Conservation (phyloP, 2,113 vertebrate genomes). For the Silurus glanis region DNA sequence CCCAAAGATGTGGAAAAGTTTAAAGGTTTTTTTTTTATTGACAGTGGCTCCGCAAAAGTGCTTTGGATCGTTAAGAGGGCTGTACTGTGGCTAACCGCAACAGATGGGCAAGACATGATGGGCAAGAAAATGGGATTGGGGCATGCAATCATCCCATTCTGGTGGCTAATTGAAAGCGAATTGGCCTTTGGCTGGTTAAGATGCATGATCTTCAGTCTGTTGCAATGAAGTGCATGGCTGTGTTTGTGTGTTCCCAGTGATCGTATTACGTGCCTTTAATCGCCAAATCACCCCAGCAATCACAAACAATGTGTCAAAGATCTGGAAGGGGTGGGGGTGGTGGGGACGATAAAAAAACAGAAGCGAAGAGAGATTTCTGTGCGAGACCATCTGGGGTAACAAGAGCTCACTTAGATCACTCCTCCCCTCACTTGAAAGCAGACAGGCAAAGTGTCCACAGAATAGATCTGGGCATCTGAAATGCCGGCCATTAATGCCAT, state of each 20-base stretch:
- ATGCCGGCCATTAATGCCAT: constrained; percentile 34
- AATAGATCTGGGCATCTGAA: constrained; percentile 39
- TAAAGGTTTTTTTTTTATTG: background rate
- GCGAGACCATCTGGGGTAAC: constrained; percentile 47
- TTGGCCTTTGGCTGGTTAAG: constrained; percentile 67
- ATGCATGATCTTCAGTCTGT: constrained; percentile 65
- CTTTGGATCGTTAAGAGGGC: constrained; percentile 23
- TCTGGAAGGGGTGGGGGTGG: constrained; percentile 14
- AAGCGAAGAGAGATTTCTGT: constrained; percentile 3
- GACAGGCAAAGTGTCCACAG: constrained; percentile 36
- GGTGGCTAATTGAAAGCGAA: constrained; percentile 71
- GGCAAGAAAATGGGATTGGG: constrained; percentile 53
- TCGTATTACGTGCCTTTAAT: constrained; percentile 63
- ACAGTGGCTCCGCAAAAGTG: constrained; percentile 10
- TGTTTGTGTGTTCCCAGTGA: constrained; percentile 53
- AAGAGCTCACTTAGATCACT: constrained; percentile 14
- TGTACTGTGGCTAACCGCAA: constrained; percentile 37
- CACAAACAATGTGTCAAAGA: constrained; percentile 62
- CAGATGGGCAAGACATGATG: constrained; percentile 63
- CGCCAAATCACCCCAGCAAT: constrained; percentile 57
- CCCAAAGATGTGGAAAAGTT: background rate
- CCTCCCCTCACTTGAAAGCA: constrained; percentile 7
- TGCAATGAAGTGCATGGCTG: constrained; percentile 27
- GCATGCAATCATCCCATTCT: constrained; percentile 68
- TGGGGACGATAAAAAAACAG: background rate